Evolutionary conservation across 2,113 vertebrate genomes (phyloP).

Genomic region (Neotoma lepida): DNA sequence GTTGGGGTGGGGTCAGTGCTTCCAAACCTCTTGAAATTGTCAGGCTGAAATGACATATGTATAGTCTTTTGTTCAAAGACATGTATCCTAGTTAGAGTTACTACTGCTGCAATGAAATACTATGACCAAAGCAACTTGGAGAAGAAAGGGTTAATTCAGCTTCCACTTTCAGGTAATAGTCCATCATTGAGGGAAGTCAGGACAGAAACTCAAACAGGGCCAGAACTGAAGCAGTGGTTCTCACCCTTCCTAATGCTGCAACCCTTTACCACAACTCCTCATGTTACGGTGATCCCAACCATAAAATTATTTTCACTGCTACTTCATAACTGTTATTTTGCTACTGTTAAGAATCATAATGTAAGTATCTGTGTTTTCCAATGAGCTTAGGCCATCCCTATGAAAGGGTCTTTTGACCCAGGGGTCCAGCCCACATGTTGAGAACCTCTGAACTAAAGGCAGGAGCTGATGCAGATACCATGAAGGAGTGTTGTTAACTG

Average conservation of each 20-base stretch:
- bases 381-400: background rate
- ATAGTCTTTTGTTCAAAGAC: background rate
- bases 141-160: background rate
- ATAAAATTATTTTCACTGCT: background rate
- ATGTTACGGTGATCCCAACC: background rate
- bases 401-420: background rate
- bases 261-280: background rate
- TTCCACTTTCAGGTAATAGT: background rate
- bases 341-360: background rate
- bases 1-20: background rate
- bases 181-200: background rate
- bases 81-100: background rate
- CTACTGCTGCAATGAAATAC: background rate
- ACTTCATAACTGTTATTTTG: background rate
- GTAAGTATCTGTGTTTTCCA: background rate
- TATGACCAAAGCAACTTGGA: background rate
- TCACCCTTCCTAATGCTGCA: background rate
- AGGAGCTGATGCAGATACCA: background rate
- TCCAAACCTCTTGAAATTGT: background rate
- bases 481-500: background rate
- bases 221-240: background rate
- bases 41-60: background rate
- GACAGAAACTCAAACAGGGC: background rate
- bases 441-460: background rate
- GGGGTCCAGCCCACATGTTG: background rate